Evolutionary conservation across 1,140 invertebrate species (phyloP).

Genomic region (Vanessa atalanta): DNA sequence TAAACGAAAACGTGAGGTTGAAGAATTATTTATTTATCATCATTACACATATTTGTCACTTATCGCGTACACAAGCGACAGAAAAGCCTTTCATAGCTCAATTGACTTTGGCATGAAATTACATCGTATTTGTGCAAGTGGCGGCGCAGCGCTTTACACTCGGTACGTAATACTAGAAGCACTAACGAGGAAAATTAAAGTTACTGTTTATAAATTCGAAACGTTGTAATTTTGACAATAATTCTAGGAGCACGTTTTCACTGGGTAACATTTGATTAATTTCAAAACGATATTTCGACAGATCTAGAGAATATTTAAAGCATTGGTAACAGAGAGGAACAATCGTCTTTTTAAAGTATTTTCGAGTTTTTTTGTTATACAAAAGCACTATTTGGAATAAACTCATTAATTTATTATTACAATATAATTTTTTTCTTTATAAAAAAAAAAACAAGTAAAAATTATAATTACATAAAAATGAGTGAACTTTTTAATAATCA

Average conservation of each 20-base stretch:
- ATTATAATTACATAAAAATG: slow-evolving; percentile 56
- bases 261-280: slow-evolving; percentile 14
- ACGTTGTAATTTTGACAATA: slow-evolving; percentile 31
- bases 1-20: slow-evolving; percentile 49
- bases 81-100: slow-evolving; percentile 76
- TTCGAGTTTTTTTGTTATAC: slow-evolving; percentile 19
- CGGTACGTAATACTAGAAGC: slow-evolving; percentile 46
- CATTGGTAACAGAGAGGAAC: slow-evolving; percentile 46
- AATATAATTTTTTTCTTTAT: slow-evolving; percentile 33
- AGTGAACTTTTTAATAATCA: slow-evolving; percentile 43
- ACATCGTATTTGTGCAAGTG: slow-evolving; percentile 69
- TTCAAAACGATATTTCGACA: slow-evolving; percentile 17
- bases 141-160: slow-evolving; percentile 38
- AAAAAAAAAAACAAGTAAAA: slow-evolving; percentile 54
- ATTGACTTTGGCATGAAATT: slow-evolving; percentile 80
- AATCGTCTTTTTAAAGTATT: slow-evolving; percentile 23
- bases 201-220: slow-evolving; percentile 37
- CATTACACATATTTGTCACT: slow-evolving; percentile 78
- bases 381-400: slow-evolving; percentile 29
- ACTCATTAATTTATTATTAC: slow-evolving; percentile 23
- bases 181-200: slow-evolving; percentile 48
- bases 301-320: slow-evolving; percentile 38
- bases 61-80: slow-evolving; percentile 77
- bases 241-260: slow-evolving; percentile 19
- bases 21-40: slow-evolving; percentile 79